phyloP scores from a whole-genome alignment of 2,113 vertebrate genomes.

The Junco hyemalis region DNA sequence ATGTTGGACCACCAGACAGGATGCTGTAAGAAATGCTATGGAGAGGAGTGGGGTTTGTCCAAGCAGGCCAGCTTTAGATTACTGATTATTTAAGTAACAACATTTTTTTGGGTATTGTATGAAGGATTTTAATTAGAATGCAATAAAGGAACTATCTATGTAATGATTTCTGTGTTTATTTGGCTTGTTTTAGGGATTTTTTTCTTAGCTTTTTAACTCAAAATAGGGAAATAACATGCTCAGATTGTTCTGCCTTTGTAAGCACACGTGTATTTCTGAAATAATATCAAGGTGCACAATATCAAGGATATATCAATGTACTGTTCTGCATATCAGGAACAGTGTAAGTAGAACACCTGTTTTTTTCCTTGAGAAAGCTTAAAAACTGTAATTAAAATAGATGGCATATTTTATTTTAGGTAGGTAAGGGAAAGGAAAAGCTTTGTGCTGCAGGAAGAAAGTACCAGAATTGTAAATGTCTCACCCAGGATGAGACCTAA shows the following conservation, averaged over 20 bases:
- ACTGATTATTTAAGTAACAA: not conserved
- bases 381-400: not conserved
- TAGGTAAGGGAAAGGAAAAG: not conserved
- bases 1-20: not conserved
- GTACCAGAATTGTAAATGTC: not conserved
- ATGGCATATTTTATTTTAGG: not conserved
- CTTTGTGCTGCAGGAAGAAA: not conserved
- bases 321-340: not conserved
- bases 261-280: not conserved
- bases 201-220: not conserved
- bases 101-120: not conserved
- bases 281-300: not conserved
- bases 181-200: not conserved
- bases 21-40: not conserved
- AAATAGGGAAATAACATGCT: not conserved
- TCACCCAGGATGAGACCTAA: constrained; percentile 10
- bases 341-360: not conserved
- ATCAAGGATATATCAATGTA: not conserved
- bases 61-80: not conserved
- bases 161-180: not conserved
- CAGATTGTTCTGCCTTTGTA: not conserved
- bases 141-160: not conserved
- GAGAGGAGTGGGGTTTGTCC: not conserved
- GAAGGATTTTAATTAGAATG: not conserved
- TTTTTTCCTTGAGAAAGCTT: not conserved